Conservation (phyloP, 2,888 invertebrate genomes). For the Pseudococcus jackbeardsleyi region DNA sequence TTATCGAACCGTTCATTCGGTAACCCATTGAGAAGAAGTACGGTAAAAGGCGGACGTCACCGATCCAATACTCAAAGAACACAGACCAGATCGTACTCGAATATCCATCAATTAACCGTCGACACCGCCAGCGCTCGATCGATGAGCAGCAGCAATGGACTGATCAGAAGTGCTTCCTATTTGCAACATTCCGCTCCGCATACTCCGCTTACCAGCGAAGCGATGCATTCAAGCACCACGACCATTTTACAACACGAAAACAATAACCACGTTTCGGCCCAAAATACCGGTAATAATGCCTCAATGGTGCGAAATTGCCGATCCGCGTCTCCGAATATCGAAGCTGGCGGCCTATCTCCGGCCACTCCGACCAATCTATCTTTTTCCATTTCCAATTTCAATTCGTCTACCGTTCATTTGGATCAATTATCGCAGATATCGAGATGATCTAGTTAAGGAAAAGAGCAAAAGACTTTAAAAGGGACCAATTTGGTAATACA, state of each 20-base stretch:
- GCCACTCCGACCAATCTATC: slow-evolving; percentile 56
- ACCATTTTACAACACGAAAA: slow-evolving; percentile 55
- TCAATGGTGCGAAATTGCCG: slow-evolving; percentile 58
- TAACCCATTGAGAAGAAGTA: slow-evolving; percentile 67
- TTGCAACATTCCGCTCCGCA: slow-evolving; percentile 67
- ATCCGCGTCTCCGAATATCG: slow-evolving; percentile 62
- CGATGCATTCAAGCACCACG: slow-evolving; percentile 59
- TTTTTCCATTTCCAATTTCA: slow-evolving; percentile 57
- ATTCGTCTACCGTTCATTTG: slow-evolving; percentile 57
- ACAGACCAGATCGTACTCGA: slow-evolving; percentile 66
- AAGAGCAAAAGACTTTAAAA: neutral
- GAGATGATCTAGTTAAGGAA: slow-evolving; percentile 2
- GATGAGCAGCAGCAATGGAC: slow-evolving; percentile 57
- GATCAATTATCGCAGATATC: slow-evolving; percentile 61
- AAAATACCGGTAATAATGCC: neutral
- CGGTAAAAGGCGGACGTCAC: slow-evolving; percentile 63
- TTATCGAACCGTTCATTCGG: slow-evolving; percentile 68
- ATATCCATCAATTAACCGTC: slow-evolving; percentile 67
- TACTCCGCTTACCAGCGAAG: slow-evolving; percentile 66
- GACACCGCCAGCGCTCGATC: slow-evolving; percentile 66
- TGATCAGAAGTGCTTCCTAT: slow-evolving; percentile 64
- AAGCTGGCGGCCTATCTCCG: slow-evolving; percentile 57
- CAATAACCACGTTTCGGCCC: slow-evolving; percentile 9
- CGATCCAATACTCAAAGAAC: neutral
- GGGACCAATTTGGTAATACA: slow-evolving; percentile 23